phyloP scores from a whole-genome alignment of 1,140 invertebrate genomes.

The Meteorus sp. region DNA sequence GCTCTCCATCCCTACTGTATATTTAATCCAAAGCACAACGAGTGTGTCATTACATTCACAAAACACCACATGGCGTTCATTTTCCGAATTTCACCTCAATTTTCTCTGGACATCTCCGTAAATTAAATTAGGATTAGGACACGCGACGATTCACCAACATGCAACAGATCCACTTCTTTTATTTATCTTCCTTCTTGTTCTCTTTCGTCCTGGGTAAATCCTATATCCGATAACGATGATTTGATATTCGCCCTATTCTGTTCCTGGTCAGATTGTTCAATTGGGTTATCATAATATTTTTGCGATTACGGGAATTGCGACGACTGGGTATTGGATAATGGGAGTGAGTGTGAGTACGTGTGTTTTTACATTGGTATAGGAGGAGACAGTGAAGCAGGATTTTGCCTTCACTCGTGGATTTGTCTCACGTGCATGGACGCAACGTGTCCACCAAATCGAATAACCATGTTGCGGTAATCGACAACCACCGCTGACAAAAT shows the following conservation, averaged over 20 bases:
- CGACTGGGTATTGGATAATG: too few species aligned
- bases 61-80: not conserved
- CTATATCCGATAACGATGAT: constrained; percentile 51
- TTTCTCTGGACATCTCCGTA: not conserved
- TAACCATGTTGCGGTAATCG: too few species aligned
- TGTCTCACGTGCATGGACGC: too few species aligned
- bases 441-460: too few species aligned
- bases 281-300: constrained; percentile 54
- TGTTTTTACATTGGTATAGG: too few species aligned
- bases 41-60: not conserved
- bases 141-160: not conserved
- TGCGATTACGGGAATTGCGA: constrained; percentile 38
- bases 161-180: constrained; percentile 3
- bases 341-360: too few species aligned
- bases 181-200: constrained; percentile 19
- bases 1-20: not conserved
- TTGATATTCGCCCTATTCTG: constrained; percentile 38
- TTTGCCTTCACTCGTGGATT: too few species aligned
- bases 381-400: too few species aligned
- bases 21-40: constrained; percentile 6
- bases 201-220: constrained; percentile 40
- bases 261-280: constrained; percentile 34
- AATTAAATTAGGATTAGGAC: constrained; percentile 41
- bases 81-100: not conserved
- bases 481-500: too few species aligned